Base-by-base conservation (phyloP, 2,797 vertebrate genomes). In the Lagocephalus sceleratus region DNA sequence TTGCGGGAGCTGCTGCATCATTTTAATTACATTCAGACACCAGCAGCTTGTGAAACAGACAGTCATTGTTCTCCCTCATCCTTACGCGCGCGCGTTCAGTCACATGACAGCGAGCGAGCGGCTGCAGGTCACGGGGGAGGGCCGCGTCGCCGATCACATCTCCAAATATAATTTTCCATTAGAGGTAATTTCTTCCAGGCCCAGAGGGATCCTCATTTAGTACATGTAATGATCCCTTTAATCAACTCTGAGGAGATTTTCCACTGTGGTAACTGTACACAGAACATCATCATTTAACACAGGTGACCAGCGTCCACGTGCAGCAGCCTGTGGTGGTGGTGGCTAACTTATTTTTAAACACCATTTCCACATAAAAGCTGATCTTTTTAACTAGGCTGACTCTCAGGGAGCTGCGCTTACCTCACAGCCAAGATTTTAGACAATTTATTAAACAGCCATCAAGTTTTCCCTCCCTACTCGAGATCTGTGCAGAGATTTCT, bases 101-200 rank as follows among this genome's bases (percentile, higher is more conserved):
- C 32, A 14, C 32, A 14, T 22, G 52, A 78, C 72, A 79, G 75
- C 69, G 76, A 54, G 47, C 32, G 70, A 62, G 69, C 51, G 59
- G 51, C 20, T 35, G 15, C 19, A 43, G 32, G 5, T 5, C 8
- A 6, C 9, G 20, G 16, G 20, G 20, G 32, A 12, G 29, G 39
- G 1, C 6, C 5, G 11, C 60, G 25, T 41, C 62, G 25, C 46
- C 73, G 76, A 83, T 81, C 76, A 50, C 66, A 74, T 80, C 74
- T 74, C 81, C 70, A 81, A 84, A 87, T 83, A 81, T 82, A 83
- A 84, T 73, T 74, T 86, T 63, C 81, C 71, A 88, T 84, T 84
- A 83, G 17, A 68, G 59, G 68, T 77, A 61, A 55, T 64, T 49
- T 57, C 51, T 54, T 59, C 60, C 22, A 42, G 52, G 83, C 79